Percentiles rank a stretch among this genome's conserved stretches.
These are phyloP conservation scores for Eptesicus fuscus DNA, from an alignment of 2,113 vertebrate genomes.

Conservation along the genomic window DNA sequence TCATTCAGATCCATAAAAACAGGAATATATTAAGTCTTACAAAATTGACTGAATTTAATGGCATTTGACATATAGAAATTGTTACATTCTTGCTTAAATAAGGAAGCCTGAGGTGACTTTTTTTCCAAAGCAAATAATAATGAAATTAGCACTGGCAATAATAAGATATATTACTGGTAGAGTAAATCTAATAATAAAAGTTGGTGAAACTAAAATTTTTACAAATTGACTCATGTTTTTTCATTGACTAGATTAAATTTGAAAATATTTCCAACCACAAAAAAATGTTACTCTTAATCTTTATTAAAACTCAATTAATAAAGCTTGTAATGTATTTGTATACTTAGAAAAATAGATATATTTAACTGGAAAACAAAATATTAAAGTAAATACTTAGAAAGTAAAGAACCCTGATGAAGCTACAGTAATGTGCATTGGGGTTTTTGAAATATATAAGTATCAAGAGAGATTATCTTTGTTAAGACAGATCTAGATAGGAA, in stretches of 20 bases:
- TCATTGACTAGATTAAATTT: neutral
- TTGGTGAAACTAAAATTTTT: neutral
- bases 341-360: neutral
- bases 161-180: neutral
- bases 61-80: neutral
- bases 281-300: neutral
- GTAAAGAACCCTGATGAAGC: neutral
- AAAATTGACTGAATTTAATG: slow-evolving; percentile 15
- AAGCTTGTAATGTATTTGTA: neutral
- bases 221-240: neutral
- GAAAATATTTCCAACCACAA: neutral
- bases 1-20: slow-evolving; percentile 8
- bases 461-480: neutral
- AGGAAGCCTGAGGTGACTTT: neutral
- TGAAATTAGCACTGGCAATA: neutral
- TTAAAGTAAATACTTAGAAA: neutral
- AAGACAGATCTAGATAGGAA: neutral
- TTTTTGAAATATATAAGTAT: neutral
- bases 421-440: neutral
- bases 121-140: neutral
- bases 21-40: slow-evolving; percentile 19
- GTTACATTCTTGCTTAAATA: neutral
- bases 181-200: slow-evolving; percentile 13
- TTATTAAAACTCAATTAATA: neutral
- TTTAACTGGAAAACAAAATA: slow-evolving; percentile 5